Base-by-base conservation (phyloP, 2,797 vertebrate species). In the Pteronotus mesoamericanus region DNA sequence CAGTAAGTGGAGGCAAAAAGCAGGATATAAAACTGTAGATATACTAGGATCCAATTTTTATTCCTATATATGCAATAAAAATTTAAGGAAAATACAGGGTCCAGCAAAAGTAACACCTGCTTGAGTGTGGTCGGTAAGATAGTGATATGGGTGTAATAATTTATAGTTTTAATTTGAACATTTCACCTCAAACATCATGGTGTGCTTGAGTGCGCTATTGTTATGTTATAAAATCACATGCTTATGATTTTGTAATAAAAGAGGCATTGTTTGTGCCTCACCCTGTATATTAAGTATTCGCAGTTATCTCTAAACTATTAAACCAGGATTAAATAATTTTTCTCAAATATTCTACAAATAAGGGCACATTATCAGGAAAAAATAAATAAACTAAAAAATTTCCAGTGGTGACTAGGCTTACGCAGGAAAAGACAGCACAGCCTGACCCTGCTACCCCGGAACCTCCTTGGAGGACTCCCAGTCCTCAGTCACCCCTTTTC, bases 261-360 rank as follows among this genome's bases (percentile, higher is more conserved):
- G n/a, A n/a, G n/a, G n/a, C n/a, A n/a, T n/a, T n/a, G n/a, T n/a
- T n/a, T n/a, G n/a, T n/a, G n/a, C n/a, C n/a, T n/a, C n/a, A n/a
- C n/a, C n/a, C n/a, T n/a, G n/a, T 53, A 42, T 12, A n/a, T 55
- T 59, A 66, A 92, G 94, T 64, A 71, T 2, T 22, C 71, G 68
- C 4, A 55, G 21, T 85, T 88, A 61, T 16, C 24, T 66, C 51
- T 71, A 55, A 78, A 71, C 83, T 55, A 72, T 34, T 59, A 53
- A 69, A 66, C 39, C 64, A n/a, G 32, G 24, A 68, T 59, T 39
- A 86, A 66, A 82, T 39, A 59, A 71, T 71, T 95, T 94, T 77
- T 37, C 86, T 91, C n/a, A 48, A 94, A 72, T 64, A 46, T 85
- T 95, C n/a, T 90, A 80, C 21, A 80, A 77, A 53, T 79, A 29